These are phyloP conservation scores for Antrozous pallidus DNA, from an alignment of 2,797 vertebrate genomes.

Conservation along the genomic window DNA sequence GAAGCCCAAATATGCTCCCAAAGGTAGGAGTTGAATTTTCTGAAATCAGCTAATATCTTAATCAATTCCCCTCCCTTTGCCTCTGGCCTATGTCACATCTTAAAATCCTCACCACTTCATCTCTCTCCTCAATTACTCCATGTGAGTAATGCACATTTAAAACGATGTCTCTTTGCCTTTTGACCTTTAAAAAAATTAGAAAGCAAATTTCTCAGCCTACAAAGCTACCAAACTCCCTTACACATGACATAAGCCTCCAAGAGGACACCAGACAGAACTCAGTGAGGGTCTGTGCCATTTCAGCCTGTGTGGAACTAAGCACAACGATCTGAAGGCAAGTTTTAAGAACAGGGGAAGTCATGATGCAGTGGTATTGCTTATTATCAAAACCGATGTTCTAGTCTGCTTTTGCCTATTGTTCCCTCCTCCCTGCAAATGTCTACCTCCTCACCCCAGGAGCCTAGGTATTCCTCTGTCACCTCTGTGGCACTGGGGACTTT, in stretches of 20 bases:
- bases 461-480: not conserved
- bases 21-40: conserved; percentile 48
- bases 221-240: conserved; percentile 49
- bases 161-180: conserved; percentile 53
- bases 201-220: conserved; percentile 62
- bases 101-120: not conserved
- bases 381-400: not conserved
- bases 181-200: conserved; percentile 64
- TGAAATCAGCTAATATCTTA: conserved; percentile 53
- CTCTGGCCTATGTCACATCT: not conserved
- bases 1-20: conserved; percentile 30
- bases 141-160: conserved; percentile 48
- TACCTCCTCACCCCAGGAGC: not conserved
- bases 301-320: conserved; percentile 46
- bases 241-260: conserved; percentile 52
- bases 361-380: not conserved
- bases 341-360: not conserved
- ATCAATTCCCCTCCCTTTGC: not conserved
- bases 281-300: conserved; percentile 64
- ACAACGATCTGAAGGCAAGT: conserved; percentile 9
- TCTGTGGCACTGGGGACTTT: not conserved
- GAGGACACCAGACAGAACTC: conserved; percentile 22
- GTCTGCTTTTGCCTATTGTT: not conserved
- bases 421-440: no score
- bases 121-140: not conserved